These are phyloP conservation scores for Geopemphigus sp. DNA, from an alignment of 1,140 invertebrate genomes.

Conservation along the genomic window DNA sequence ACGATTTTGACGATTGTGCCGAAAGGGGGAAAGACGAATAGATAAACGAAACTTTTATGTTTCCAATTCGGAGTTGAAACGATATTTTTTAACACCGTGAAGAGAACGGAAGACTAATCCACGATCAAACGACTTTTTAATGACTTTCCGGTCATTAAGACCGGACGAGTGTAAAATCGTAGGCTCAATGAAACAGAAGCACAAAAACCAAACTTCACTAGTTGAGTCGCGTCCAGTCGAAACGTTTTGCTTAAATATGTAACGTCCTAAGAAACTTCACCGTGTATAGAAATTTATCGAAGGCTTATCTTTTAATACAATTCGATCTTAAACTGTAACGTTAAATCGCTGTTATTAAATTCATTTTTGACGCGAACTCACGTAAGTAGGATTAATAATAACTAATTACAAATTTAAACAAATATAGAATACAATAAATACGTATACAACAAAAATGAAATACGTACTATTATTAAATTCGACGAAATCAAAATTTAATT, in stretches of 20 bases:
- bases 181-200: constrained; percentile 21
- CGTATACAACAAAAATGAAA: background rate
- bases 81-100: background rate
- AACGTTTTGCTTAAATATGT: background rate
- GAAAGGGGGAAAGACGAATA: background rate
- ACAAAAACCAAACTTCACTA: constrained; percentile 9
- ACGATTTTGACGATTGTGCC: background rate
- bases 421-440: background rate
- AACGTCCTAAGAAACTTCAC: background rate
- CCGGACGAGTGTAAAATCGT: constrained; percentile 18
- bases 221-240: background rate
- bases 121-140: constrained; percentile 24
- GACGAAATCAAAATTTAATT: no score
- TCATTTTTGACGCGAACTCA: background rate
- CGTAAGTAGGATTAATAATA: constrained; percentile 1
- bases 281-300: background rate
- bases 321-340: background rate
- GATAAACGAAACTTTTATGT: background rate
- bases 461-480: no score
- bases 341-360: background rate
- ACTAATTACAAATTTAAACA: constrained; percentile 1
- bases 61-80: background rate
- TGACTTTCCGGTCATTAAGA: constrained; percentile 19
- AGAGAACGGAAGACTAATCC: constrained; percentile 4
- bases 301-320: constrained; percentile 6